Conservation (phyloP, 1,140 invertebrate genomes). For the Drosophila ironensis region DNA sequence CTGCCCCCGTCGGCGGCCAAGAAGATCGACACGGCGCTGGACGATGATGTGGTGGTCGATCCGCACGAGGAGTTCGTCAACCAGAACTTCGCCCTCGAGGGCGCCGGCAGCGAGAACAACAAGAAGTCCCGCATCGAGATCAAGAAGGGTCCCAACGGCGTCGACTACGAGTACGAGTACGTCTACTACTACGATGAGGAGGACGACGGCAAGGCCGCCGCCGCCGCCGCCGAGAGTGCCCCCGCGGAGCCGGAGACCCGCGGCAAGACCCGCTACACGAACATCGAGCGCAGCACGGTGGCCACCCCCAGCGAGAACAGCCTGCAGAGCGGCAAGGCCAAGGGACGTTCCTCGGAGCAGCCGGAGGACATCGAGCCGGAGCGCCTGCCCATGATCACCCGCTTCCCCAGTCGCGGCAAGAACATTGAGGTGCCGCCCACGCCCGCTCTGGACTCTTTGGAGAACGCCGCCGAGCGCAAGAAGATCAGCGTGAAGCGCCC, state of each 20-base stretch:
- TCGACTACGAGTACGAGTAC: conserved; percentile 95
- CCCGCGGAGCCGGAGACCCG: conserved; percentile 44
- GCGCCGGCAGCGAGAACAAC: conserved; percentile 76
- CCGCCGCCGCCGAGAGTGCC: conserved; percentile 37
- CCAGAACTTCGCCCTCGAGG: conserved; percentile 65
- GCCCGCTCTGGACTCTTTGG: conserved; percentile 67
- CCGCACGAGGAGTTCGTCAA: conserved; percentile 74
- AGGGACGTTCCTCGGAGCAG: conserved; percentile 70
- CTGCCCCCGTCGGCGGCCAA: conserved; percentile 47
- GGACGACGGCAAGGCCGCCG: conserved; percentile 83
- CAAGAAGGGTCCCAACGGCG: conserved; percentile 94
- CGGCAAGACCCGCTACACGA: conserved; percentile 86
- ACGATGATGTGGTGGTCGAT: conserved; percentile 62
- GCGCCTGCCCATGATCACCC: conserved; percentile 89
- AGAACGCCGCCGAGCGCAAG: conserved; percentile 82
- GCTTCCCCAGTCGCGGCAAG: conserved; percentile 88
- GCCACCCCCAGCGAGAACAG: conserved; percentile 82
- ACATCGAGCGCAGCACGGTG: conserved; percentile 85
- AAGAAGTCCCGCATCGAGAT: conserved; percentile 89
- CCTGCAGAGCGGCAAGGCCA: conserved; percentile 83
- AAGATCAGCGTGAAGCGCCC: conserved; percentile 84
- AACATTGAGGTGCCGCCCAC: conserved; percentile 70
- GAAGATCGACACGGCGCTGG: conserved; percentile 50
- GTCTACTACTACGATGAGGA: conserved; percentile 95
- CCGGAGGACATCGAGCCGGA: conserved; percentile 85